Percentiles rank a stretch among this genome's conserved stretches.
These are phyloP conservation scores for Montipora capitata DNA, from an alignment of 92 coral and sea anemone genomes.

Conservation along the genomic window DNA sequence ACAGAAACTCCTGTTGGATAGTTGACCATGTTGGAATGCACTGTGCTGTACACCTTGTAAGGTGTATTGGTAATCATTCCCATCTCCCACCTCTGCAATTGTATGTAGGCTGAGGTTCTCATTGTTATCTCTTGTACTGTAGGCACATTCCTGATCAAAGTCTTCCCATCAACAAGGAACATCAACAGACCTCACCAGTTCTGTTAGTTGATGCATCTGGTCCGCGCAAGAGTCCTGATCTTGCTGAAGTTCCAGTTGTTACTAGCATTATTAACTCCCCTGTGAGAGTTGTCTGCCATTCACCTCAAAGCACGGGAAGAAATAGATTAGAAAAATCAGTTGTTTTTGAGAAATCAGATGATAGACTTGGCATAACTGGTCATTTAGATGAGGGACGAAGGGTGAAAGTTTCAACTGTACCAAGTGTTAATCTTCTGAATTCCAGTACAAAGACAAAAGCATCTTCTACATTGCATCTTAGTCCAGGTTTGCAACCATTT, in stretches of 20 bases:
- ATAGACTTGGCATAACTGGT: slow-evolving; percentile 43
- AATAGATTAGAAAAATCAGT: slow-evolving; percentile 26
- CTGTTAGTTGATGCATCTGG: slow-evolving; percentile 82
- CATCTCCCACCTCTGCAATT: no score
- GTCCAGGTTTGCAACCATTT: slow-evolving; percentile 27
- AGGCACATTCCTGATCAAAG: slow-evolving; percentile 14
- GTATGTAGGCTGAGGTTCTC: no score
- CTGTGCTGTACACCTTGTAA: no score
- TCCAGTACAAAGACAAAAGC: slow-evolving; percentile 36
- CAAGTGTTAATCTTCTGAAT: slow-evolving; percentile 54
- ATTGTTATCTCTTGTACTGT: background rate
- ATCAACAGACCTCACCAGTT: slow-evolving; percentile 69
- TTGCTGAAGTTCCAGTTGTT: slow-evolving; percentile 90
- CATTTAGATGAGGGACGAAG: slow-evolving; percentile 70
- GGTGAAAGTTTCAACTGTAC: slow-evolving; percentile 78
- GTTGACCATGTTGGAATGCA: no score
- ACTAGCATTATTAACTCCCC: slow-evolving; percentile 89
- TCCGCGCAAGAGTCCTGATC: slow-evolving; percentile 75
- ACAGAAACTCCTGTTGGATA: no score
- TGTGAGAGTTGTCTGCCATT: slow-evolving; percentile 95
- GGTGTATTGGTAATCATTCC: no score
- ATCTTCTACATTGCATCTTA: slow-evolving; percentile 21
- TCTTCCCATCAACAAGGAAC: slow-evolving; percentile 4
- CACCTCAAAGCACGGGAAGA: slow-evolving; percentile 78
- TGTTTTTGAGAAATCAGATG: slow-evolving; percentile 37